Evolutionary conservation across 1,140 invertebrate species (phyloP), one percentile per base, ranked within the genome.

Genomic region (Ericerus pela): DNA sequence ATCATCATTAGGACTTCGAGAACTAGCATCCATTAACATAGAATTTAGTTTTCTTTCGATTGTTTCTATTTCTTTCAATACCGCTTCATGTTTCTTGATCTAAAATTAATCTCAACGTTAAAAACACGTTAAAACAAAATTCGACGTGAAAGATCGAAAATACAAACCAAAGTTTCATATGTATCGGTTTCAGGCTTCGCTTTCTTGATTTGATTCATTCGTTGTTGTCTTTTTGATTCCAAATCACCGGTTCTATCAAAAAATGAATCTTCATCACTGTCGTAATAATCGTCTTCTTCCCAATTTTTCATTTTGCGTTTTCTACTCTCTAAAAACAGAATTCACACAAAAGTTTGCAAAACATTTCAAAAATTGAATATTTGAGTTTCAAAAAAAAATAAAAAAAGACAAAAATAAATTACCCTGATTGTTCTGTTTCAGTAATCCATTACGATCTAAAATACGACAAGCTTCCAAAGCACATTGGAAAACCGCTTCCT

Each of bases 221-320:
- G 72, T 57, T 78, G 76, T 61, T 82, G 73, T 14, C 94, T 72
- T 70, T 96, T 96, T 58, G 80, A 80, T 67, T 96, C 91, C 28
- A 97, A 79, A 51, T 82, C 80, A 6, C 95, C 95, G 10, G 95
- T 98, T 62, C 95, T 73, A 70, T 99, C 96, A 52, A 95, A 75
- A 72, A 88, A 99, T 16, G 85, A 86, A 69, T 98, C 96, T 59
- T 98, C 95, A 68, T 98, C 95, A n/a, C 88, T 93, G 65, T 95
- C 89, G 68, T 95, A 95, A 68, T 76, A 96, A 72, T 96, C 90
- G 66, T 92, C 82, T 31, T 89, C 87, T 66, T 84, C 82, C 84
- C 84, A 85, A 64, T 87, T 82, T 59, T 77, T 76, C n/a, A 70
- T 65, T 66, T 86, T 87, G 8, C 80, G 72, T 55, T 83, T 82